Evolutionary conservation across 92 coral and sea anemone genomes (phyloP).

Genomic region (Chrysogorgia sp.): DNA sequence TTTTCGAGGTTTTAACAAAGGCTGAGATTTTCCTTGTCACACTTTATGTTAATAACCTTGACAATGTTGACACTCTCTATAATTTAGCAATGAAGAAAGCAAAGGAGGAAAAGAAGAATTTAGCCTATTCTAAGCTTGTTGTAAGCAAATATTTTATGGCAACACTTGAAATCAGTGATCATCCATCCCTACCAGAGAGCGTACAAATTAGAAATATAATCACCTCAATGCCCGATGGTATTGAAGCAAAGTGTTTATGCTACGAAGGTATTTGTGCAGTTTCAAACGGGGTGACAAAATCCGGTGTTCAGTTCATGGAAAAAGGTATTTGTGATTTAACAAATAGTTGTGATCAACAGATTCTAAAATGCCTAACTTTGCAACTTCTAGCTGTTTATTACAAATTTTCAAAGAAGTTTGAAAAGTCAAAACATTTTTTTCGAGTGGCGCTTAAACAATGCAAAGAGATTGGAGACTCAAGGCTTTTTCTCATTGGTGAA

Average conservation of each 20-base stretch:
- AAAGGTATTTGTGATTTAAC: too few species aligned
- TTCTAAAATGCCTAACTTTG: too few species aligned
- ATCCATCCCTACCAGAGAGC: too few species aligned
- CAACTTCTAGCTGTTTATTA: too few species aligned
- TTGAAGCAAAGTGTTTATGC: conserved; percentile 16
- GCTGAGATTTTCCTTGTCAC: conserved; percentile 18
- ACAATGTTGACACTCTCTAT: background rate
- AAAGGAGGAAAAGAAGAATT: background rate
- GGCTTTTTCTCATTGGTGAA: too few species aligned
- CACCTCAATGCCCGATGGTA: background rate
- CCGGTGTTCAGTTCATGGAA: background rate
- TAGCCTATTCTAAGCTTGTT: background rate
- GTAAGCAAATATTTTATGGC: conserved; percentile 13
- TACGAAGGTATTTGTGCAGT: conserved; percentile 20
- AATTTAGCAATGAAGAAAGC: conserved; percentile 20
- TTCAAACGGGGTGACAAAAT: background rate
- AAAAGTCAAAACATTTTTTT: too few species aligned
- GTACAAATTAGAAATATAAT: background rate
- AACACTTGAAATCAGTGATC: background rate
- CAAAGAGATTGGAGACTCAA: too few species aligned
- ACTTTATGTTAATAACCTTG: background rate
- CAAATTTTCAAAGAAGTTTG: too few species aligned
- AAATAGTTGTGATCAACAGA: too few species aligned
- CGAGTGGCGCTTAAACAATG: too few species aligned
- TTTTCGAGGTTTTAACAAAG: background rate